These are phyloP conservation scores for Apoda limacodes DNA, from an alignment of 2,888 invertebrate genomes.

Conservation along the genomic window DNA sequence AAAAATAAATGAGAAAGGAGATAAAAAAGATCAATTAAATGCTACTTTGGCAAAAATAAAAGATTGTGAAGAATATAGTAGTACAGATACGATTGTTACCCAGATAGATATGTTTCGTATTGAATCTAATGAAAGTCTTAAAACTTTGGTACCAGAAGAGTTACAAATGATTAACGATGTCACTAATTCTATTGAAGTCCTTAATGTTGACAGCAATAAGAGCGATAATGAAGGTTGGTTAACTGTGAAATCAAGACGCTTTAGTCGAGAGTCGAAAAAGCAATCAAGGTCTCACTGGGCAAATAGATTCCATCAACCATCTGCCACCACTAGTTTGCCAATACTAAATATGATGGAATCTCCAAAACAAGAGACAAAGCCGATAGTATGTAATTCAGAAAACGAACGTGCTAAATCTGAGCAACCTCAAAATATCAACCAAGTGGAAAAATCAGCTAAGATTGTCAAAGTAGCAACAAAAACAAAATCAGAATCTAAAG, in stretches of 20 bases:
- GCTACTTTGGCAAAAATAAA: constrained; percentile 39
- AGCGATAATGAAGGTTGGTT: constrained; percentile 84
- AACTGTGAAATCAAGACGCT: constrained; percentile 83
- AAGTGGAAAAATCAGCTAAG: constrained; percentile 23
- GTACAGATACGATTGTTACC: constrained; percentile 67
- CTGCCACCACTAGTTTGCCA: constrained; percentile 85
- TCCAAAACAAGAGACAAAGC: constrained; percentile 50
- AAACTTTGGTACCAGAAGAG: constrained; percentile 60
- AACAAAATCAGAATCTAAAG: constrained; percentile 39
- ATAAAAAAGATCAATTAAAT: constrained; percentile 34
- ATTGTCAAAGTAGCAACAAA: constrained; percentile 23
- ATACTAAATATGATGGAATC: constrained; percentile 72
- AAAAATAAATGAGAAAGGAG: constrained; percentile 44
- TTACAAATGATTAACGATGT: constrained; percentile 31
- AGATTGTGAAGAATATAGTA: constrained; percentile 58
- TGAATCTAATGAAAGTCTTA: constrained; percentile 61
- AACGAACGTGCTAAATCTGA: constrained; percentile 52
- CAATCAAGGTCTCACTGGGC: constrained; percentile 78
- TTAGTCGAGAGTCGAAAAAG: constrained; percentile 65
- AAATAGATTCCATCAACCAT: constrained; percentile 84
- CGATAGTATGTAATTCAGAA: constrained; percentile 25
- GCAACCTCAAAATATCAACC: constrained; percentile 33
- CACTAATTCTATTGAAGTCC: constrained; percentile 58
- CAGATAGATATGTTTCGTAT: constrained; percentile 55
- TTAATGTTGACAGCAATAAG: constrained; percentile 47